Base-by-base conservation (phyloP, 2,888 invertebrate species). In the Pseudolycoriella hygida region DNA sequence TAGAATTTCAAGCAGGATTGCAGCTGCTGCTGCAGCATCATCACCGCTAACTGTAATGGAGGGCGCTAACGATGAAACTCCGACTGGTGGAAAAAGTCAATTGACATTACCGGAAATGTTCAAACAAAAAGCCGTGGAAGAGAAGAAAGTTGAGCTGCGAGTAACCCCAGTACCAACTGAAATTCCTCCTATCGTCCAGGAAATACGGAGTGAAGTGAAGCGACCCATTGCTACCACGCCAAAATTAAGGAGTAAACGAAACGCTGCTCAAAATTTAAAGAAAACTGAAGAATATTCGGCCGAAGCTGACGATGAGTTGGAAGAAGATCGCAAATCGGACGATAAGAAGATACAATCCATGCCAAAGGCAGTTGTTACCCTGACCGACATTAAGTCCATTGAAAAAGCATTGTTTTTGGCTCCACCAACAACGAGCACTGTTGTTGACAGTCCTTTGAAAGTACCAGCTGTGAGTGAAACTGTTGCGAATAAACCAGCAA, bases 301-400 rank as follows among this genome's bases (percentile, higher is more conserved):
- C 1, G 76, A 76, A 56, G 76, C 76, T 19, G 76, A 76, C 54
- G 76, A 76, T 57, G 76, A 77, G 57, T 75, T 76, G 76, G 76
- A 76, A 38, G 48, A 46, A 4, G 46, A 48, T 10, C 38, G 19
- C 2, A 15, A 25, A 25, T 39, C 37, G 17, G 38, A 17, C n/a
- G 38, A 44, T 14, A 39, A 44, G 17, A 38, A 39, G 17, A 40
- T 40, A 15, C 40, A 14, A 31, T 11, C 3, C 18, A 40, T 41
- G 19, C 14, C 18, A 3, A 41, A 41, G 11, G 41, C 25, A 8
- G 41, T 41, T 25, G 45, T 45, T 19, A 30, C 45, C 20, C 19
- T 45, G 14, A 45, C 40, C n/a, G 45, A 45, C 20, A 45, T 45
- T 2, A 40, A 45, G 34, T 30, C 20, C 11, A 17, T 17, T 18